These are phyloP conservation scores for Alligator mississippiensis DNA, from an alignment of 2,113 vertebrate species.

Conservation along the genomic window DNA sequence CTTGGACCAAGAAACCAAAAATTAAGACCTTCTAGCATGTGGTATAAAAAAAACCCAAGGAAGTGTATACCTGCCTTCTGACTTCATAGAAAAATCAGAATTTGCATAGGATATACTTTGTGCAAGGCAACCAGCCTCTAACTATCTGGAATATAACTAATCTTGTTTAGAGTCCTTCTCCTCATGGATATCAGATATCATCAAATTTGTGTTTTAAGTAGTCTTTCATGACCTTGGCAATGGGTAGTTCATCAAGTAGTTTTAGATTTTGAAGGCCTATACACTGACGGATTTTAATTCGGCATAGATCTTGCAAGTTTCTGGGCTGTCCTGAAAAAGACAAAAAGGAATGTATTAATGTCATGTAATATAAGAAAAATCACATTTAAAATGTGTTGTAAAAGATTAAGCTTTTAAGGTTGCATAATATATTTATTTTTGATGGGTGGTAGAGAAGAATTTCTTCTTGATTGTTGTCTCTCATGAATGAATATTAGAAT, in stretches of 20 bases:
- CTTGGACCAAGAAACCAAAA: slow-evolving; percentile 84
- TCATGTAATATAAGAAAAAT: slow-evolving; percentile 14
- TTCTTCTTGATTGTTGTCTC: background rate
- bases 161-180: slow-evolving; percentile 76
- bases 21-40: slow-evolving; percentile 83
- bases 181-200: slow-evolving; percentile 85
- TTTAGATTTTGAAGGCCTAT: slow-evolving; percentile 97
- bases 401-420: slow-evolving; percentile 1
- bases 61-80: slow-evolving; percentile 88
- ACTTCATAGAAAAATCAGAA: slow-evolving; percentile 84
- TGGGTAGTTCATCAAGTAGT: slow-evolving; percentile 94
- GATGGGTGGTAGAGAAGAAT: background rate
- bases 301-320: slow-evolving; percentile 96
- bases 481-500: background rate
- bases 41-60: slow-evolving; percentile 79
- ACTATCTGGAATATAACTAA: slow-evolving; percentile 82
- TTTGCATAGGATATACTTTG: slow-evolving; percentile 97
- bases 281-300: slow-evolving; percentile 97
- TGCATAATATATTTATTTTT: background rate
- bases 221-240: slow-evolving; percentile 99
- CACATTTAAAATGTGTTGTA: background rate
- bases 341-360: slow-evolving; percentile 46
- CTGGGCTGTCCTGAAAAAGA: slow-evolving; percentile 90
- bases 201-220: slow-evolving; percentile 99
- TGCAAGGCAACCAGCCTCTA: slow-evolving; percentile 84